Base-by-base conservation (phyloP, 2,797 vertebrate genomes). In the Protosalanx chinensis region DNA sequence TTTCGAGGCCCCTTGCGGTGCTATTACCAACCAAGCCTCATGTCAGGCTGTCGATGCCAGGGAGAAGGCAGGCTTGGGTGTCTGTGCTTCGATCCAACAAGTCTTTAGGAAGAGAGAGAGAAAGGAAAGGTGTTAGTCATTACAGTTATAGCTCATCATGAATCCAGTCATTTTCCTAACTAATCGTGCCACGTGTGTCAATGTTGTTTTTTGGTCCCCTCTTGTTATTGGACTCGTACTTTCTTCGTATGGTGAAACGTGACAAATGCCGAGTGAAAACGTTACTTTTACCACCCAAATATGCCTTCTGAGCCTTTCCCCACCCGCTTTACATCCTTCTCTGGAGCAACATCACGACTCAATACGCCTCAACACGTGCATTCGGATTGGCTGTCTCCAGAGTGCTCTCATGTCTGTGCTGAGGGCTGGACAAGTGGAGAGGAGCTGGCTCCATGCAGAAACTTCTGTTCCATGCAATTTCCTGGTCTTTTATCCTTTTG, bases 1-100 rank as follows among this genome's bases (percentile, higher is more conserved):
- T 86, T 84, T 64, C 67, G 79, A 81, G 83, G 60, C 82, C 84
- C 80, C 77, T 87, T 67, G 29, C 82, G 73, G 86, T 79, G 76
- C 66, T 82, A 81, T 87, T 82, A 84, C 74, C 75, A 75, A 77
- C 67, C 72, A 61, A 75, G 76, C 70, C 81, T 83, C 89, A 86
- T 91, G 81, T 84, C 71, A 81, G 78, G 77, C 73, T 78, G 81
- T 85, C 83, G 80, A 73, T 60, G 73, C 71, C 70, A 59, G 70
- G 76, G 68, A 82, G 79, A 30, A 30, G 49, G 65, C 8, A 7
- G 29, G 49, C 70, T 67, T 73, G 74, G 66, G 69, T 73, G 81
- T 76, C 70, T 74, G 76, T 67, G 78, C 68, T 78, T 80, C 71
- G 77, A 78, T 87, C 88, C 85, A 16, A 57, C 74, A 69, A 76